Evolutionary conservation across 2,797 vertebrate species (phyloP).

Genomic region (Odontamblyopus lacepedii): DNA sequence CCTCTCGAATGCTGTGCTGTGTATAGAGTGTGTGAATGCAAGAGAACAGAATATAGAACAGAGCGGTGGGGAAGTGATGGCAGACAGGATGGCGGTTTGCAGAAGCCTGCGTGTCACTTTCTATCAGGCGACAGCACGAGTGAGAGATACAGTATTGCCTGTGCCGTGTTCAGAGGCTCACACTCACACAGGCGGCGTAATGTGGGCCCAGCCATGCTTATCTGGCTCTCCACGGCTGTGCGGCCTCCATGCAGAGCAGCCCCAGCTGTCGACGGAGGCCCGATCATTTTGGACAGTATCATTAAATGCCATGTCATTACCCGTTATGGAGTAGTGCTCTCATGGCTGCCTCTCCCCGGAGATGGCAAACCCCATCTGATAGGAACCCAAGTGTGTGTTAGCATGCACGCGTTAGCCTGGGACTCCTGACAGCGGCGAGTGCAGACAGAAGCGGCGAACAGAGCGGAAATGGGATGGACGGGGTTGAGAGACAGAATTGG

Average conservation of each 20-base stretch:
- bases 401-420: slow-evolving; percentile 48
- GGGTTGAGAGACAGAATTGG: slow-evolving; percentile 85
- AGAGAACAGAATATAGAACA: slow-evolving; percentile 1
- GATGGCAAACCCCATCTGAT: slow-evolving; percentile 67
- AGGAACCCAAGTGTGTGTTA: slow-evolving; percentile 60
- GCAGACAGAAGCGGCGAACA: slow-evolving; percentile 49
- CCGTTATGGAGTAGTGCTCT: slow-evolving; percentile 94
- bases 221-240: slow-evolving; percentile 78
- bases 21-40: not conserved
- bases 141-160: slow-evolving; percentile 85
- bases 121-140: slow-evolving; percentile 87
- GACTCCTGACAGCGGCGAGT: slow-evolving; percentile 53
- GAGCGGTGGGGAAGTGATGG: slow-evolving; percentile 52
- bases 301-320: slow-evolving; percentile 97
- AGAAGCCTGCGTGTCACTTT: slow-evolving; percentile 88
- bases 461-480: slow-evolving; percentile 66
- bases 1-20: not conserved
- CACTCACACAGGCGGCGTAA: slow-evolving; percentile 40
- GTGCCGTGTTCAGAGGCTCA: slow-evolving; percentile 53
- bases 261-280: slow-evolving; percentile 87
- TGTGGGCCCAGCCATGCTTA: slow-evolving; percentile 86
- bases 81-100: slow-evolving; percentile 79
- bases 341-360: slow-evolving; percentile 68
- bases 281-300: slow-evolving; percentile 99
- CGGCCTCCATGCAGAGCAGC: slow-evolving; percentile 76